A percentile compares a stretch with the other conserved stretches of the same genome.
phyloP scores from a whole-genome alignment of 2,797 vertebrate genomes.

The Psittacula echo region DNA sequence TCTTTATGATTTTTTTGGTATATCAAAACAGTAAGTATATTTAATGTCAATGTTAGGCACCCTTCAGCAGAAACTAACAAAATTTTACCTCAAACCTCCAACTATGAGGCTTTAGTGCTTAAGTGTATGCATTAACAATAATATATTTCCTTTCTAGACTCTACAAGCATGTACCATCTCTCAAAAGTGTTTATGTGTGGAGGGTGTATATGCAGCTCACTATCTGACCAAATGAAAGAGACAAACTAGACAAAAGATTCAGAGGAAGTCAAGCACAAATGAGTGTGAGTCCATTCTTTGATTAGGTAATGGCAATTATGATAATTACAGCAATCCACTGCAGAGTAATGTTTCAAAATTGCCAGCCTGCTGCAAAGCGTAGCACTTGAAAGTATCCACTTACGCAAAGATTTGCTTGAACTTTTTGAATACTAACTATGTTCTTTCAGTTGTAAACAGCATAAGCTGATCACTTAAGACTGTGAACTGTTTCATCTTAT shows the following conservation, averaged over 20 bases:
- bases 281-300: slow-evolving; percentile 2
- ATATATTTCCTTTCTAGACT: neutral
- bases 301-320: slow-evolving; percentile 53
- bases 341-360: slow-evolving; percentile 31
- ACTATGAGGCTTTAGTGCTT: neutral
- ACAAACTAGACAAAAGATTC: neutral
- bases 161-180: neutral
- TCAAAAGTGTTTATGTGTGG: neutral
- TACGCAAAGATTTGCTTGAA: neutral
- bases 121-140: neutral
- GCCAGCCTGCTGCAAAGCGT: neutral
- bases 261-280: neutral
- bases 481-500: neutral
- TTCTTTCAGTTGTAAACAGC: neutral
- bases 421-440: neutral
- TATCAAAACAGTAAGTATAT: neutral
- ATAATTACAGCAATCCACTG: slow-evolving; percentile 48
- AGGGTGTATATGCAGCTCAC: neutral
- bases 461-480: neutral
- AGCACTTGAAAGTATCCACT: slow-evolving; percentile 2
- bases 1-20: neutral
- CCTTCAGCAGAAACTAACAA: neutral
- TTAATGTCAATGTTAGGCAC: neutral
- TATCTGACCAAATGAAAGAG: slow-evolving; percentile 13
- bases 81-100: neutral